These are phyloP conservation scores for Phymatocera aterrima DNA, from an alignment of 2,888 invertebrate genomes.

Conservation along the genomic window DNA sequence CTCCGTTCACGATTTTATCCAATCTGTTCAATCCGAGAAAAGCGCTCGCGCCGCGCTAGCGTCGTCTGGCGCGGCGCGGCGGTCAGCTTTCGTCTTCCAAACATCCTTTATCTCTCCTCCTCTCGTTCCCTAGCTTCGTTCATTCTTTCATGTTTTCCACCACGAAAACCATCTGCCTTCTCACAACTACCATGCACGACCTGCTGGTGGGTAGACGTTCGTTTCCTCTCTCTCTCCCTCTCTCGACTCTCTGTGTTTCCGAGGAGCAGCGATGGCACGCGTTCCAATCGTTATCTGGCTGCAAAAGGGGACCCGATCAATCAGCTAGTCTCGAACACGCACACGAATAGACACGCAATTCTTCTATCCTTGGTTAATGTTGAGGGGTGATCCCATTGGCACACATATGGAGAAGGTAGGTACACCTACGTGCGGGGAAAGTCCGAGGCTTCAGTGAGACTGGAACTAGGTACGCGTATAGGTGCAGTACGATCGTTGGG, in stretches of 20 bases:
- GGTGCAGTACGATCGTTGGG: slow-evolving; percentile 10
- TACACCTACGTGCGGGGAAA: neutral
- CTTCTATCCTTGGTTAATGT: neutral
- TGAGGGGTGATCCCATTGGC: slow-evolving; percentile 2
- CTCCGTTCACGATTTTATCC: slow-evolving; percentile 24
- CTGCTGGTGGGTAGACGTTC: neutral
- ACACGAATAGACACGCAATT: slow-evolving; percentile 23
- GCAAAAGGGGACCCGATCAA: slow-evolving; percentile 62
- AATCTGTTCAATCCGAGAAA: slow-evolving; percentile 28
- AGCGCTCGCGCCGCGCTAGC: no score
- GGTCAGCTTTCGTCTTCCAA: slow-evolving; percentile 55
- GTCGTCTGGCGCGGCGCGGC: neutral
- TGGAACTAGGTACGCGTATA: neutral
- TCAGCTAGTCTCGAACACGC: slow-evolving; percentile 56
- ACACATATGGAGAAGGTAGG: neutral
- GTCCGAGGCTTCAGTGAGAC: slow-evolving; percentile 9
- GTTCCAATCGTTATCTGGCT: slow-evolving; percentile 66
- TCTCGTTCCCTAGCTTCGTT: no score
- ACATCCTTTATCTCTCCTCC: slow-evolving; percentile 54
- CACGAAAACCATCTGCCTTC: slow-evolving; percentile 8
- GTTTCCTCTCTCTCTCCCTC: slow-evolving; percentile 7
- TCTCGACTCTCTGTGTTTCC: neutral
- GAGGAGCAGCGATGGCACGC: slow-evolving; percentile 61
- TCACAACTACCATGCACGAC: no score
- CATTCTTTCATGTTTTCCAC: slow-evolving; percentile 48